Evolutionary conservation across 92 coral and sea anemone species (phyloP).

Genomic region (Metridium senile): DNA sequence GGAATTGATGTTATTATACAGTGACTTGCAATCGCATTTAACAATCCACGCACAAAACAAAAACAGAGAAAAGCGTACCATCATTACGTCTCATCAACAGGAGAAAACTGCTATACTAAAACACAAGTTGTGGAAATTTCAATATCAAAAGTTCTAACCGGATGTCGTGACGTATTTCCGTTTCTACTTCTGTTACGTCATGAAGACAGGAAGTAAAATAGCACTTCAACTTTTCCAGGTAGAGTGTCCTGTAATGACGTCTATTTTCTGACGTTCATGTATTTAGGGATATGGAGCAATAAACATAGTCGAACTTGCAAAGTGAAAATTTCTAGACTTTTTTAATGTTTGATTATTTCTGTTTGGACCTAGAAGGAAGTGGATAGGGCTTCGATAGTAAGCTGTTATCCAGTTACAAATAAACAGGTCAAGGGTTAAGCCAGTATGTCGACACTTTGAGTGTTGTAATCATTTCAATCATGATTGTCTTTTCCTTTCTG

Average conservation of each 20-base stretch:
- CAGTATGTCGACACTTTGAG: neutral
- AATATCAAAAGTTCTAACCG: neutral
- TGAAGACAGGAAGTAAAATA: neutral
- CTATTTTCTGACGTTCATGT: neutral
- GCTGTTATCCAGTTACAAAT: neutral
- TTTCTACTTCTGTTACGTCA: neutral
- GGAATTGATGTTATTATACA: neutral
- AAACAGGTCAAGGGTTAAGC: neutral
- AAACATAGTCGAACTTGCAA: too few relatives aligned
- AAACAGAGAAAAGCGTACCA: neutral
- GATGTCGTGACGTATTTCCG: conserved; percentile 2
- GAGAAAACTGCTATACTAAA: neutral
- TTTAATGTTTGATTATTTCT: neutral
- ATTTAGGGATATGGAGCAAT: too few relatives aligned
- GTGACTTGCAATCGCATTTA: neutral
- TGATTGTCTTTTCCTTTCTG: neutral
- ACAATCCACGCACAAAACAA: neutral
- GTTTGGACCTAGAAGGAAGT: neutral
- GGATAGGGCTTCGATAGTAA: neutral
- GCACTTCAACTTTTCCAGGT: neutral
- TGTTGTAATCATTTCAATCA: neutral
- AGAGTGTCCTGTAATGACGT: neutral
- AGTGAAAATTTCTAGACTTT: neutral
- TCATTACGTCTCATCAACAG: conserved; percentile 1
- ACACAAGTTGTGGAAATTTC: neutral